These are phyloP conservation scores for Pyrocoelia pectoralis DNA, from an alignment of 2,888 invertebrate genomes.

Conservation along the genomic window DNA sequence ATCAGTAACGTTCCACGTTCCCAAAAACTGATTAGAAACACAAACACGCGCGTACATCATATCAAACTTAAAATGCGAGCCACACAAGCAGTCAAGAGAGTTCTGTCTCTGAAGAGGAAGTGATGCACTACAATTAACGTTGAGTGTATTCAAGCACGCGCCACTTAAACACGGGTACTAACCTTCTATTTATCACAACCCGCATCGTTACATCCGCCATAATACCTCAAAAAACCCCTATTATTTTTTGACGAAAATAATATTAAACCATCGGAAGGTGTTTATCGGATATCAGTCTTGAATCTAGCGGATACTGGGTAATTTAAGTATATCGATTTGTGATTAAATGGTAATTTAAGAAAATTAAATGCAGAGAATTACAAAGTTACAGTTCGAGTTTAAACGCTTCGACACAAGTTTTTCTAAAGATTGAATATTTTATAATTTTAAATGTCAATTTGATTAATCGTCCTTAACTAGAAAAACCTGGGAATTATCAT, in stretches of 20 bases:
- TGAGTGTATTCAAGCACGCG: slow-evolving; percentile 42
- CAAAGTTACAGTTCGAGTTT: neutral
- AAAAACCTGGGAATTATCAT: slow-evolving; percentile 1
- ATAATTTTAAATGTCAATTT: neutral
- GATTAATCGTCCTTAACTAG: slow-evolving; percentile 13
- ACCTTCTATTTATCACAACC: slow-evolving; percentile 40
- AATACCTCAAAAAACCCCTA: slow-evolving; percentile 24
- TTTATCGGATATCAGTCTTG: neutral
- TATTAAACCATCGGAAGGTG: slow-evolving; percentile 9
- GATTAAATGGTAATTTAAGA: slow-evolving; percentile 7
- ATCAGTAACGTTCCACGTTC: slow-evolving; percentile 14
- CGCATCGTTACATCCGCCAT: slow-evolving; percentile 32
- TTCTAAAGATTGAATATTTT: neutral
- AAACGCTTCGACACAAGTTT: neutral
- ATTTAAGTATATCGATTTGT: neutral
- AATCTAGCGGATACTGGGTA: neutral
- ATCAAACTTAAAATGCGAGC: slow-evolving; percentile 20
- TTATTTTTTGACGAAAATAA: slow-evolving; percentile 21
- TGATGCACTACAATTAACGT: slow-evolving; percentile 46
- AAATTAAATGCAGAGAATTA: neutral
- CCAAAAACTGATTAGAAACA: slow-evolving; percentile 14
- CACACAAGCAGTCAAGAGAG: slow-evolving; percentile 31
- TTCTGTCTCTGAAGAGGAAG: slow-evolving; percentile 40
- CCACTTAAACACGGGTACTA: slow-evolving; percentile 39
- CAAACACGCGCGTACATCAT: slow-evolving; percentile 18